phyloP scores from a whole-genome alignment of 2,797 vertebrate species.

The Pseudotriccus pelzelni region DNA sequence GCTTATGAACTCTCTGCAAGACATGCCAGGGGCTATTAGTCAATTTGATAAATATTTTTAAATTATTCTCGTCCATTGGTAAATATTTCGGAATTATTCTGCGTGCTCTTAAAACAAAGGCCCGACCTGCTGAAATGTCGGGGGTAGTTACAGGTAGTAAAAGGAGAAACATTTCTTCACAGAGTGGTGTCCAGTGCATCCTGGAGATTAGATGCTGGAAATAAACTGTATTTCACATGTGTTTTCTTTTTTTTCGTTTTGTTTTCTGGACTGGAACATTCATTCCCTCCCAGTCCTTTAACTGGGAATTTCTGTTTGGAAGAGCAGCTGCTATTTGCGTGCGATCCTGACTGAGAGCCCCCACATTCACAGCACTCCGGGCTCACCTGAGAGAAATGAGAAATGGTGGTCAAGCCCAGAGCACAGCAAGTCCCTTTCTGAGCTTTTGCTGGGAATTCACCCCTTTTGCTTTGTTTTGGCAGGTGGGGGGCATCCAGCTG shows the following conservation, averaged over 20 bases:
- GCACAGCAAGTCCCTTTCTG: background rate
- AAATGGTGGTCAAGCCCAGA: background rate
- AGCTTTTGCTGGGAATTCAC: background rate
- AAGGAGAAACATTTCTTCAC: background rate
- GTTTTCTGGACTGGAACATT: background rate
- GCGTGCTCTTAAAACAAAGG: background rate
- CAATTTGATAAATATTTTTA: background rate
- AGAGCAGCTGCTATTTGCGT: background rate
- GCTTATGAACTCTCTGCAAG: background rate
- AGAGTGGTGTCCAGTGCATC: background rate
- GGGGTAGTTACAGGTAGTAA: background rate
- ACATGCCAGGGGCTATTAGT: background rate
- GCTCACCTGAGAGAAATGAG: background rate
- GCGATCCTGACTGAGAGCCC: background rate
- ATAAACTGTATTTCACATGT: background rate
- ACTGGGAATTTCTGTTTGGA: background rate
- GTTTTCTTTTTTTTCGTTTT: background rate
- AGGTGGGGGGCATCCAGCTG: conserved; percentile 91
- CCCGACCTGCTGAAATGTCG: background rate
- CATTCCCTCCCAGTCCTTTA: background rate
- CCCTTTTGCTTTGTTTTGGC: conserved; percentile 37
- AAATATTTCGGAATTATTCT: background rate
- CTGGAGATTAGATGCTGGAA: background rate
- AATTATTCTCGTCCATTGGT: background rate
- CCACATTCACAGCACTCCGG: background rate